A percentile compares a stretch with the other conserved stretches of the same genome.
Evolutionary conservation across 2,888 invertebrate species (phyloP).

Genomic region (Diachrysia chrysitis): DNA sequence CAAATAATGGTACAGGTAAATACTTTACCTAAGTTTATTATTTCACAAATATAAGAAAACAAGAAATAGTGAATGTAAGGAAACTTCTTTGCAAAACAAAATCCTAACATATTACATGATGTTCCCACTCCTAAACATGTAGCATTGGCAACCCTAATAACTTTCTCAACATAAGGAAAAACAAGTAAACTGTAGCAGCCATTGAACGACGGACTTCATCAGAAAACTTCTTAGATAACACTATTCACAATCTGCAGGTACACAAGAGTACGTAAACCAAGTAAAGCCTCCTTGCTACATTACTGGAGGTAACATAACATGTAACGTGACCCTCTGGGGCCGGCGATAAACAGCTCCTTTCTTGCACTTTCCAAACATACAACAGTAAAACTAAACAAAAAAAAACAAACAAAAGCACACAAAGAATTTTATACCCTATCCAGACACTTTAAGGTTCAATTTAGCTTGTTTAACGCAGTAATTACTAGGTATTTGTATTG

Average conservation of each 20-base stretch:
- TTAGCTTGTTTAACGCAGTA: background rate
- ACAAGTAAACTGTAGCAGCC: conserved; percentile 28
- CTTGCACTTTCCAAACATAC: conserved; percentile 63
- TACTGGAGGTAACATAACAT: conserved; percentile 35
- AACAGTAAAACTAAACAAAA: conserved; percentile 58
- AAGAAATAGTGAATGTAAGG: background rate
- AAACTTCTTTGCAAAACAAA: background rate
- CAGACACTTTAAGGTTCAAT: conserved; percentile 1
- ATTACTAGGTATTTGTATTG: conserved; percentile 16
- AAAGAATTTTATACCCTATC: conserved; percentile 16
- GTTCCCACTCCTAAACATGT: conserved; percentile 3
- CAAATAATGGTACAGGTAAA: too few species aligned
- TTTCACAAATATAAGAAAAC: too few species aligned
- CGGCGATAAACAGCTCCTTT: conserved; percentile 63
- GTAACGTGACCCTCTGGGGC: conserved; percentile 45
- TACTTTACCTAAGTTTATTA: background rate
- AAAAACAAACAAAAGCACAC: conserved; percentile 23
- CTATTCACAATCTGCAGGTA: conserved; percentile 53
- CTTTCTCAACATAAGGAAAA: conserved; percentile 46
- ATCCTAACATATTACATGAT: background rate
- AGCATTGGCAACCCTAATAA: conserved; percentile 43
- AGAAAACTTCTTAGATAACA: conserved; percentile 41
- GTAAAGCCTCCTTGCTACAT: conserved; percentile 43
- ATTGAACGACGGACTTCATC: conserved; percentile 49
- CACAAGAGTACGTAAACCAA: conserved; percentile 41